Evolutionary conservation across 1,140 invertebrate species (phyloP).

Genomic region (Lerema accius): DNA sequence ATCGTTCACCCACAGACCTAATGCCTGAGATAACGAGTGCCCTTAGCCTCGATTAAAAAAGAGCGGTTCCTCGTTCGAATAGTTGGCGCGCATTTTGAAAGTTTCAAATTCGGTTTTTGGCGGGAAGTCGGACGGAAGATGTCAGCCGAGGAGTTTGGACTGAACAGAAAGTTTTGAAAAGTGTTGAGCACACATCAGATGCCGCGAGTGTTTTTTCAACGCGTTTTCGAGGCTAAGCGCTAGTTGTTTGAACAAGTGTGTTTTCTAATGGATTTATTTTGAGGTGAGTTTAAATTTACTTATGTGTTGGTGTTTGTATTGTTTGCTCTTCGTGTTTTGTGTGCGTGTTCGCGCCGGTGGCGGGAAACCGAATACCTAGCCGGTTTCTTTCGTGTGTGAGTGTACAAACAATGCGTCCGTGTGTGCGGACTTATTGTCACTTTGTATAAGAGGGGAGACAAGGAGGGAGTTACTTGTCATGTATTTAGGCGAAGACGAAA

Average conservation of each 20-base stretch:
- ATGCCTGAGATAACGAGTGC: slow-evolving; percentile 42
- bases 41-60: slow-evolving; percentile 40
- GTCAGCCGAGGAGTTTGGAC: slow-evolving; percentile 53
- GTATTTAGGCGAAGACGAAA: slow-evolving; percentile 80
- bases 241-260: slow-evolving; percentile 83
- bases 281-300: slow-evolving; percentile 83
- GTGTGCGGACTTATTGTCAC: slow-evolving; percentile 78
- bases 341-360: slow-evolving; percentile 78
- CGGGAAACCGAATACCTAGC: slow-evolving; percentile 81
- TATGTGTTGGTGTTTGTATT: slow-evolving; percentile 81
- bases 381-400: slow-evolving; percentile 64
- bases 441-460: slow-evolving; percentile 71
- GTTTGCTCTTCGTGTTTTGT: slow-evolving; percentile 79
- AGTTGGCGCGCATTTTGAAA: slow-evolving; percentile 34
- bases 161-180: slow-evolving; percentile 79
- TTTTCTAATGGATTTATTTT: slow-evolving; percentile 83
- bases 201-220: slow-evolving; percentile 80
- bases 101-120: slow-evolving; percentile 46
- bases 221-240: slow-evolving; percentile 82
- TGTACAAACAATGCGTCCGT: slow-evolving; percentile 63
- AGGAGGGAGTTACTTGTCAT: slow-evolving; percentile 78
- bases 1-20: slow-evolving; percentile 48
- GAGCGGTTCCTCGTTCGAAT: slow-evolving; percentile 33
- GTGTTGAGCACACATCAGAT: slow-evolving; percentile 75
- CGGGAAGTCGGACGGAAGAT: slow-evolving; percentile 58